Percentiles rank a stretch among this genome's conserved stretches.
These are phyloP conservation scores for Orestias chungarensis DNA, from an alignment of 2,797 vertebrate genomes.

Conservation along the genomic window DNA sequence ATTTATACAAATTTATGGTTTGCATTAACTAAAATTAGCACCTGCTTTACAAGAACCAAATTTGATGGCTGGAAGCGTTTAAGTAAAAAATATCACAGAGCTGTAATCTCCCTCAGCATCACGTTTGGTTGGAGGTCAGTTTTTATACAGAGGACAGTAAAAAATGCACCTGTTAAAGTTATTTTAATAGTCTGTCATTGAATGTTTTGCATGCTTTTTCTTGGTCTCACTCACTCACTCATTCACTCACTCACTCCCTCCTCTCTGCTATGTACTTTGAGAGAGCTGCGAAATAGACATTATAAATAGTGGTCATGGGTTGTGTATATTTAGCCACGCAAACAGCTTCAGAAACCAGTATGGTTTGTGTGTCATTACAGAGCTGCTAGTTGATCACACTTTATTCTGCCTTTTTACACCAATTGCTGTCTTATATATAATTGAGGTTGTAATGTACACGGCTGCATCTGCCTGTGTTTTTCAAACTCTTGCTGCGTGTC, in stretches of 20 bases:
- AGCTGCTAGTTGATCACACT: constrained; percentile 48
- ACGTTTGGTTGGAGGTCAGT: constrained; percentile 44
- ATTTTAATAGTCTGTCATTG: constrained; percentile 56
- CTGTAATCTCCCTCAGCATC: constrained; percentile 15
- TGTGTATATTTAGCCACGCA: constrained; percentile 85
- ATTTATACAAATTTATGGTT: constrained; percentile 44
- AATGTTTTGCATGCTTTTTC: constrained; percentile 53
- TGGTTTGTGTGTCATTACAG: constrained; percentile 74
- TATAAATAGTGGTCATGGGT: constrained; percentile 86
- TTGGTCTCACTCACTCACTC: constrained; percentile 23
- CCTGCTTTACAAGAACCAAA: constrained; percentile 66
- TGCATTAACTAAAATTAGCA: too few relatives aligned
- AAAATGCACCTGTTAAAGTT: constrained; percentile 68
- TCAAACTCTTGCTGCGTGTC: constrained; percentile 43
- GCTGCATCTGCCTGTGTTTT: constrained; percentile 31
- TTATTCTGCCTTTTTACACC: constrained; percentile 54
- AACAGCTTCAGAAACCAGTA: constrained; percentile 73
- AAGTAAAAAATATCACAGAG: constrained; percentile 23
- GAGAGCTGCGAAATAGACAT: constrained; percentile 77
- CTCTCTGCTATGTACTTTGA: constrained; percentile 58
- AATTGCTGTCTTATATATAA: constrained; percentile 27
- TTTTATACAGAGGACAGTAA: constrained; percentile 42
- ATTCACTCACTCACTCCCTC: constrained; percentile 20
- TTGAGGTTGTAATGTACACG: constrained; percentile 15
- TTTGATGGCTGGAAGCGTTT: constrained; percentile 39